These are phyloP conservation scores for Rhagoletis pomonella DNA, from an alignment of 1,140 invertebrate genomes.

Conservation along the genomic window DNA sequence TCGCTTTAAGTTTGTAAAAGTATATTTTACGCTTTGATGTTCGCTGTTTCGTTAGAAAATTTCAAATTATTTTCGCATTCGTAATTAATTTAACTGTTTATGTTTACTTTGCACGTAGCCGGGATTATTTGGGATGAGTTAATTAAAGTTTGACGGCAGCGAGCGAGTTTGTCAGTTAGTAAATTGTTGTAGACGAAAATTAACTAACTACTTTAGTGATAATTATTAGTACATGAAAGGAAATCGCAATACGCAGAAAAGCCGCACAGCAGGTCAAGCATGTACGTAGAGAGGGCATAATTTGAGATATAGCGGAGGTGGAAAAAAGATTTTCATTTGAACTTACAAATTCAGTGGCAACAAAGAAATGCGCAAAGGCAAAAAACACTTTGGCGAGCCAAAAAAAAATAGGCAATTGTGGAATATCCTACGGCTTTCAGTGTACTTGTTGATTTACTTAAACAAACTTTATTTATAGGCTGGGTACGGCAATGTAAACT, in stretches of 20 bases:
- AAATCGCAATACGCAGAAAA: background rate
- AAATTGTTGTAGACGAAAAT: background rate
- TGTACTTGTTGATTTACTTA: background rate
- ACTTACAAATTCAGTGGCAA: too few species aligned
- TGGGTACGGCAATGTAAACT: too few species aligned
- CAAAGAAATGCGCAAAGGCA: background rate
- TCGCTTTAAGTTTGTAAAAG: background rate
- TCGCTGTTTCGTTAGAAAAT: constrained; percentile 28
- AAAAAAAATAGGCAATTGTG: background rate
- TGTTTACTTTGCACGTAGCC: background rate
- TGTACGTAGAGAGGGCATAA: too few species aligned
- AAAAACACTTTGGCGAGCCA: background rate
- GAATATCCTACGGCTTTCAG: background rate
- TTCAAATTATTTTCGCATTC: constrained; percentile 17
- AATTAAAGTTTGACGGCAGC: background rate
- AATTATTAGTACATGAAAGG: background rate
- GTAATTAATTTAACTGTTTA: constrained; percentile 31
- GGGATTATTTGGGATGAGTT: background rate
- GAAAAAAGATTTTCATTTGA: too few species aligned
- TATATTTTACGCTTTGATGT: constrained; percentile 42
- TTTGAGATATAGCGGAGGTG: too few species aligned
- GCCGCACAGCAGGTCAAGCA: too few species aligned
- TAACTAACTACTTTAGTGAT: background rate
- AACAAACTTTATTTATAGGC: too few species aligned
- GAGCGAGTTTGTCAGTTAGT: background rate